Percentiles rank a stretch among this genome's conserved stretches.
These are phyloP conservation scores for Dasypogon diadema DNA, from an alignment of 2,888 invertebrate species.

Conservation along the genomic window DNA sequence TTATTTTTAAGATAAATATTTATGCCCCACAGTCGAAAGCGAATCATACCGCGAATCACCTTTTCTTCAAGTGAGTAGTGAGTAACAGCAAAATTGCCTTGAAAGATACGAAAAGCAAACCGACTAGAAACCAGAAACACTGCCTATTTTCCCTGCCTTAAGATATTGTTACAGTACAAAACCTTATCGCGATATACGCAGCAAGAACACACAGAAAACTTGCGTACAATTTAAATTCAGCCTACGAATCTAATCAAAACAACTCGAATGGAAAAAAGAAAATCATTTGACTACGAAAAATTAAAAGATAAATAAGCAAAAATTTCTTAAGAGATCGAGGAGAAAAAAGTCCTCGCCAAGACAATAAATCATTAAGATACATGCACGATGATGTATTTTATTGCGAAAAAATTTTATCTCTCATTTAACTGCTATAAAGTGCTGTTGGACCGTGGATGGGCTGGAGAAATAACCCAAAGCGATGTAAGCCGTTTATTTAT, in stretches of 20 bases:
- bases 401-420: slow-evolving; percentile 60
- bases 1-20: no score
- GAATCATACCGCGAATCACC: no score
- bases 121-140: neutral
- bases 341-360: slow-evolving; percentile 57
- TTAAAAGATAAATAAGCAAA: slow-evolving; percentile 43
- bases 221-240: slow-evolving; percentile 5
- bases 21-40: no score
- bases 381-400: slow-evolving; percentile 61
- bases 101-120: neutral
- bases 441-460: slow-evolving; percentile 43
- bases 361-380: slow-evolving; percentile 61
- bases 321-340: slow-evolving; percentile 32
- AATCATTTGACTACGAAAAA: slow-evolving; percentile 13
- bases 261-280: slow-evolving; percentile 1
- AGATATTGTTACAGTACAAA: neutral
- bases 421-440: slow-evolving; percentile 60
- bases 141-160: no score
- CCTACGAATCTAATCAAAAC: slow-evolving; percentile 45
- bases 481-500: slow-evolving; percentile 49
- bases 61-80: no score
- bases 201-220: neutral
- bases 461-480: slow-evolving; percentile 36
- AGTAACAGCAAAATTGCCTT: neutral
- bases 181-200: neutral